Evolutionary conservation across 2,797 vertebrate species (phyloP), one percentile per base, ranked within the genome.

Genomic region (Takifugu ocellatus): DNA sequence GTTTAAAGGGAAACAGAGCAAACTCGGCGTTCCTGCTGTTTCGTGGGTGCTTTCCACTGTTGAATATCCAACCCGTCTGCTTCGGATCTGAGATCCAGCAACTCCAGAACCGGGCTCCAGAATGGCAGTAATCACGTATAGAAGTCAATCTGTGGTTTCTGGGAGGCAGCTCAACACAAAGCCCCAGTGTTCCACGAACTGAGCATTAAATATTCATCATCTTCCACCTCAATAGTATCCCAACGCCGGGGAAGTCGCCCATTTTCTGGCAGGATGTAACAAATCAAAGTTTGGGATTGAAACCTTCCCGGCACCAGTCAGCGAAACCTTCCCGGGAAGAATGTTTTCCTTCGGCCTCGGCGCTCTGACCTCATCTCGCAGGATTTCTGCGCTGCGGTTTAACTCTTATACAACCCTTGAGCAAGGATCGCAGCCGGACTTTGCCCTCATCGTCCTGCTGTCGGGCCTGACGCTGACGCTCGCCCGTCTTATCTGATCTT

Each of bases 371-470:
- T 42, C 26, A n/a, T 56, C 16, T 25, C 21, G 12, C 27, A 49
- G 17, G n/a, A 25, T 24, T 24, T 17, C 5, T 46, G 33, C 14
- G 11, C 25, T 15, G 10, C 21, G 7, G 15, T 5, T 56, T 50
- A 49, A 56, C 51, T 42, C 14, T 16, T 31, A 26, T 39, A 7
- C 45, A 61, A 54, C 24, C 51, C 61, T 26, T 11, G 5, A 46
- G 31, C 31, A 10, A 33, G 49, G 52, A 42, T 21, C 43, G 21
- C 49, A 56, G 46, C 3, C 44, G 54, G 70, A 79, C 76, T 82
- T 74, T 57, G 59, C 68, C 77, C 66, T 68, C 2, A 1, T 39
- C 44, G 50, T 43, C 45, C 17, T 6, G 8, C 5, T 46, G 43
- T 7, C 43, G 6, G 14, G 16, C 44, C 36, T n/a, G 44, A 8